Conservation (phyloP, 2,113 vertebrate species). For the Takifugu bimaculatus region DNA sequence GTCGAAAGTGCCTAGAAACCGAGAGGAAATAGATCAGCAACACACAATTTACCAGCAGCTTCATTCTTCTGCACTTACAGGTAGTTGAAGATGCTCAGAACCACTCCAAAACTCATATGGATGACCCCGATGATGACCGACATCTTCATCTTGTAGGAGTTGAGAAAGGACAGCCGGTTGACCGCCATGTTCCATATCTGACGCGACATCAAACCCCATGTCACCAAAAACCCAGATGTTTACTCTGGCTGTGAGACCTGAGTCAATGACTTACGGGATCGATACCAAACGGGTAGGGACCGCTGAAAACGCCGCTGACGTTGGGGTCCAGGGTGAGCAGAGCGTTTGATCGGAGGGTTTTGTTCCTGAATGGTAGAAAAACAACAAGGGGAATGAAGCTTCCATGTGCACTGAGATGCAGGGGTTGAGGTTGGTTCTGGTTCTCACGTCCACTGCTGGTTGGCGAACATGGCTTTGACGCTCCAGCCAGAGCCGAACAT, state of each 20-base stretch:
- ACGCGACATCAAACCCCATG: constrained; percentile 3
- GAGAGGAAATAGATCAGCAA: background rate
- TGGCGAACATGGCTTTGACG: constrained; percentile 87
- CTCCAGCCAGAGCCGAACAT: constrained; percentile 96
- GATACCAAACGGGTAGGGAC: constrained; percentile 91
- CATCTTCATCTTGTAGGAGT: constrained; percentile 99
- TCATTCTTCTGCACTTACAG: constrained; percentile 78
- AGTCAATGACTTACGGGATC: constrained; percentile 83
- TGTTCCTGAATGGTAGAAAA: constrained; percentile 57
- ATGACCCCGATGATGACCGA: constrained; percentile 90
- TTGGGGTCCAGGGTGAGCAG: constrained; percentile 86
- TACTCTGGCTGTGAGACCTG: background rate
- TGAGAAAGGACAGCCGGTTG: constrained; percentile 93
- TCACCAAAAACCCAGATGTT: background rate
- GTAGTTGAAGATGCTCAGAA: constrained; percentile 92
- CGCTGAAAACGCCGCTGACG: constrained; percentile 86
- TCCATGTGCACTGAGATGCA: background rate
- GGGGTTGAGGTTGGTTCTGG: background rate
- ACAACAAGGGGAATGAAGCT: background rate
- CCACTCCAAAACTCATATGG: constrained; percentile 95
- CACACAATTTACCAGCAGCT: background rate
- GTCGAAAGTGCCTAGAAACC: constrained; percentile 83
- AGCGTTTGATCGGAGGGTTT: constrained; percentile 69
- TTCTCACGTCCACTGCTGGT: constrained; percentile 89
- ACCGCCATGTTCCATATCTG: constrained; percentile 95